Evolutionary conservation across 2,888 invertebrate species (phyloP).

Genomic region (Pegoplata infirma): DNA sequence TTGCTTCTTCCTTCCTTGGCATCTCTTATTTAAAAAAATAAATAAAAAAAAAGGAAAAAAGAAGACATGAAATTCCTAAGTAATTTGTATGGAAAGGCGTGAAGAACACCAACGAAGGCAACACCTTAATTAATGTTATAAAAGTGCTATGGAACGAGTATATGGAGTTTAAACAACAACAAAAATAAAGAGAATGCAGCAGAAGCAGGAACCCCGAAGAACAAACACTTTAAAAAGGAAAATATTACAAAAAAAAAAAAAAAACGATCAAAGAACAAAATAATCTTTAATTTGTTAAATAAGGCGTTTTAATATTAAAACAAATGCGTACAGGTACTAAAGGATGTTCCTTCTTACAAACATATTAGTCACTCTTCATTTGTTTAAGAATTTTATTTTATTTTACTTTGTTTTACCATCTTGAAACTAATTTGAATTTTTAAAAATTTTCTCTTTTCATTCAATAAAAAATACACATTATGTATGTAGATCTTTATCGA

Average conservation of each 20-base stretch:
- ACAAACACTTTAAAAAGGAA: background rate
- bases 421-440: background rate
- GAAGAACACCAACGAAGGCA: constrained; percentile 79
- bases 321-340: too few relatives aligned
- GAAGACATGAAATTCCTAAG: constrained; percentile 77
- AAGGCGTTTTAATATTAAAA: background rate
- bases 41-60: constrained; percentile 39
- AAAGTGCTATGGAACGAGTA: constrained; percentile 74
- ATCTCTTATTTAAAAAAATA: constrained; percentile 5
- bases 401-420: background rate
- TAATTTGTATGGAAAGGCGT: constrained; percentile 79
- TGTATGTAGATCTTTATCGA: background rate
- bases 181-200: constrained; percentile 17
- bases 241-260: too few relatives aligned
- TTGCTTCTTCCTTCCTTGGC: background rate
- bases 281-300: background rate
- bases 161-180: constrained; percentile 44
- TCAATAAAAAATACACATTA: background rate
- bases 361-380: background rate
- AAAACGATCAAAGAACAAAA: background rate
- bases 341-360: background rate
- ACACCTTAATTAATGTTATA: constrained; percentile 78
- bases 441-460: background rate
- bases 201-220: constrained; percentile 11
- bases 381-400: background rate